Percentiles rank a stretch among this genome's conserved stretches.
phyloP scores from a whole-genome alignment of 2,888 invertebrate species.

The Eupithecia exiguata region DNA sequence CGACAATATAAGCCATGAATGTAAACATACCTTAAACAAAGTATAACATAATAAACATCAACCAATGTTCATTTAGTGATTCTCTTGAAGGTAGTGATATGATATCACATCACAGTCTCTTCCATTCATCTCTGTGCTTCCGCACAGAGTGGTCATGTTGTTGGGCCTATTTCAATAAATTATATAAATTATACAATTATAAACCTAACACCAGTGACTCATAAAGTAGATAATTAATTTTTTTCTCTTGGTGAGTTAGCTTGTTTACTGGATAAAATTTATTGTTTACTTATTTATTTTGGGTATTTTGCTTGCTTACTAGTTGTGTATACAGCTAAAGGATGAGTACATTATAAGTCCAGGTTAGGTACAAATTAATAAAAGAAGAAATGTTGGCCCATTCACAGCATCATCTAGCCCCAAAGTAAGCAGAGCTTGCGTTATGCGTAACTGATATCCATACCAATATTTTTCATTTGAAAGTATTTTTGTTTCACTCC shows the following conservation, averaged over 20 bases:
- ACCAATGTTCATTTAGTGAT: neutral
- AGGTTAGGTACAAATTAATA: no score
- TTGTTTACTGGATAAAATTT: neutral
- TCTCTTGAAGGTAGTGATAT: neutral
- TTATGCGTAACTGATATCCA: neutral
- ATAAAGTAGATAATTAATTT: no score
- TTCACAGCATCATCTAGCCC: neutral
- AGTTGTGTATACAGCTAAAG: no score
- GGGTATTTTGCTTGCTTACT: neutral
- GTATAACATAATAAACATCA: neutral
- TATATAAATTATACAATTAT: neutral
- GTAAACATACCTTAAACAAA: neutral
- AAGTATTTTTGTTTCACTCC: no score
- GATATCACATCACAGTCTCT: neutral
- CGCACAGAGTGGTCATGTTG: conserved; percentile 9
- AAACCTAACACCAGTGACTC: neutral
- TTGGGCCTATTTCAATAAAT: neutral
- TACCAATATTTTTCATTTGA: neutral
- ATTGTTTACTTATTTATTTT: neutral
- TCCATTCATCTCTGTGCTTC: neutral
- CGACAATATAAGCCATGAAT: neutral
- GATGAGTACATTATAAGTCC: neutral
- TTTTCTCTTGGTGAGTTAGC: neutral
- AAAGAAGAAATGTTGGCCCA: neutral
- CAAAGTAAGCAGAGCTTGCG: neutral